These are phyloP conservation scores for Budorcas taxicolor DNA, from an alignment of 2,113 vertebrate genomes.

Conservation along the genomic window DNA sequence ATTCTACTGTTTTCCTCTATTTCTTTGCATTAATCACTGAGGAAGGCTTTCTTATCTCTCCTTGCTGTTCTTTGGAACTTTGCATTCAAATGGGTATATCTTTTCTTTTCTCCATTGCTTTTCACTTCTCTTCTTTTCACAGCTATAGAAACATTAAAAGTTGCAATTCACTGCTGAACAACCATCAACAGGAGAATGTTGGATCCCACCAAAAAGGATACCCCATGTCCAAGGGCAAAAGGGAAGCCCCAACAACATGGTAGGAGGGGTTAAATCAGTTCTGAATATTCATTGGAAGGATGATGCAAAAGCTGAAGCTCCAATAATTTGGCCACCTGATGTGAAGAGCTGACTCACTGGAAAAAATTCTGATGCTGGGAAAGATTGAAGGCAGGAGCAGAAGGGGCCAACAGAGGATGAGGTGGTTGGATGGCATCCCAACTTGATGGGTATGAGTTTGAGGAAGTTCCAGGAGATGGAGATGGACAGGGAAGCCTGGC, in stretches of 20 bases:
- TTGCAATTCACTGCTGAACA: background rate
- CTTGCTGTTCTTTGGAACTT: background rate
- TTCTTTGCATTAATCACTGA: background rate
- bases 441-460: background rate
- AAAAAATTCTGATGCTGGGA: background rate
- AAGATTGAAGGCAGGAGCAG: background rate
- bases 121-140: background rate
- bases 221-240: background rate
- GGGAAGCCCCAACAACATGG: background rate
- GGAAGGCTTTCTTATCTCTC: background rate
- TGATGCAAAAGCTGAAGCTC: background rate
- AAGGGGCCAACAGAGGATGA: background rate
- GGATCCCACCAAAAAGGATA: background rate
- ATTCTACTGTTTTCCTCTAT: background rate
- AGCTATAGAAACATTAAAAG: background rate
- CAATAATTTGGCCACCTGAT: background rate
- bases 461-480: background rate
- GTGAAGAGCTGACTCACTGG: background rate
- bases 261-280: background rate
- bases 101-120: background rate
- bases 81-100: background rate
- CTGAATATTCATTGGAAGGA: background rate
- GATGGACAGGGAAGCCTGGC: background rate
- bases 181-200: background rate
- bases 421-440: background rate